Base-by-base conservation (phyloP, 2,113 vertebrate species). In the Melanostigma gelatinosum region DNA sequence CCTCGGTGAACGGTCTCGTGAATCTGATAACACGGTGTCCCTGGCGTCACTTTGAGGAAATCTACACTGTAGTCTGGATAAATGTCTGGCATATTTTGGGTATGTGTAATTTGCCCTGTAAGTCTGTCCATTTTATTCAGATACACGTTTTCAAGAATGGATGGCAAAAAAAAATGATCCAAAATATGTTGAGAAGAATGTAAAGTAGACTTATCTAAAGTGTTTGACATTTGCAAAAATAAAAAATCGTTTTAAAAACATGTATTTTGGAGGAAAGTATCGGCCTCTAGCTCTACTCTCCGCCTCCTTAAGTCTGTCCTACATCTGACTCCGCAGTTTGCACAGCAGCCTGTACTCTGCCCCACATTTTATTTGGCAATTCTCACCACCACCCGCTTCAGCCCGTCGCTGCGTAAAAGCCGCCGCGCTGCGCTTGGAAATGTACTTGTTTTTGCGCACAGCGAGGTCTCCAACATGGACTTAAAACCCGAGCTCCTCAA, bases 401-500 rank as follows among this genome's bases (percentile, higher is more conserved):
- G 6, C 24, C 54, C 3, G 36, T 50, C 44, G 67, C 71, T 90
- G 88, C 79, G 89, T 86, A 87, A 90, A 86, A 89, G 73, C 42
- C 32, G 64, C 54, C 34, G 84, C 80, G 82, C 64, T 8, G 67
- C 60, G 73, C 79, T 57, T 78, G 73, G 90, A 84, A 44, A 92
- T 91, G 92, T 88, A 84, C 80, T 18, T 54, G 36, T 40, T 75
- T 65, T 52, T 70, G 57, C 80, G 84, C 90, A 20, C 70, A 1
- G 46, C 20, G 24, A 58, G 27, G 13, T 84, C 75, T 77, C 72
- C 69, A 27, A 75, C 70, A 95, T 95, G 94, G 93, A 95, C 85
- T 66, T 95, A 48, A 93, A 90, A 90, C 81, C 92, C 44, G 93
- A 95, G 48, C 94, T 95, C 3, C 94, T 95, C 29, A 95, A 95